These are phyloP conservation scores for Pygocentrus nattereri DNA, from an alignment of 2,797 vertebrate species.

Conservation along the genomic window DNA sequence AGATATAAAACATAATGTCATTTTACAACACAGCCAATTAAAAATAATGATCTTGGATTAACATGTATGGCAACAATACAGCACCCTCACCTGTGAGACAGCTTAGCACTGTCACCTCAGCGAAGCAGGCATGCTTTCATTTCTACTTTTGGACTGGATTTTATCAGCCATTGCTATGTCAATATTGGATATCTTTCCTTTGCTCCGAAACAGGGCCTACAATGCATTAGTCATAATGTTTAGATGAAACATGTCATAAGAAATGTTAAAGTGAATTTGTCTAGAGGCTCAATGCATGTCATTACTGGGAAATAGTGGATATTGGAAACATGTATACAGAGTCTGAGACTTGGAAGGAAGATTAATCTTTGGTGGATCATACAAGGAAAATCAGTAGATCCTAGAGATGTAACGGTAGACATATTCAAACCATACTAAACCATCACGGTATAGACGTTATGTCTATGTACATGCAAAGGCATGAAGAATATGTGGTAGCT, in stretches of 20 bases:
- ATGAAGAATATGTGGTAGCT: too few species aligned
- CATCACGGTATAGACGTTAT: too few species aligned
- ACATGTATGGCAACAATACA: slow-evolving; percentile 57
- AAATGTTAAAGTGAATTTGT: neutral
- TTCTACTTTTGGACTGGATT: neutral
- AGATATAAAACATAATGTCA: slow-evolving; percentile 64
- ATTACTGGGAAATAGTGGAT: neutral
- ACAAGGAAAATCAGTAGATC: neutral
- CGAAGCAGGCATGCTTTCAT: slow-evolving; percentile 5
- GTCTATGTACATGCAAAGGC: too few species aligned
- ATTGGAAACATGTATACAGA: neutral
- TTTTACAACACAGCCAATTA: slow-evolving; percentile 75
- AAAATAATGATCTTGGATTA: slow-evolving; percentile 74
- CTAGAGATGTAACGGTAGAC: too few species aligned
- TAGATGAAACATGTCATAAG: neutral
- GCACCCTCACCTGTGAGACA: slow-evolving; percentile 41
- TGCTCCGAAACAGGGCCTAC: neutral
- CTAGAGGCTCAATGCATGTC: neutral
- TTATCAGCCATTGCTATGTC: neutral
- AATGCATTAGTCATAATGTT: neutral
- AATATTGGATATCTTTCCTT: neutral
- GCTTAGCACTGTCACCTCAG: slow-evolving; percentile 36
- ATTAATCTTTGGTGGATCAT: neutral
- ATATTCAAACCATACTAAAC: too few species aligned
- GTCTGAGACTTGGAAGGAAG: neutral